Conservation (phyloP, 2,888 invertebrate genomes). For the Clunio marinus region DNA sequence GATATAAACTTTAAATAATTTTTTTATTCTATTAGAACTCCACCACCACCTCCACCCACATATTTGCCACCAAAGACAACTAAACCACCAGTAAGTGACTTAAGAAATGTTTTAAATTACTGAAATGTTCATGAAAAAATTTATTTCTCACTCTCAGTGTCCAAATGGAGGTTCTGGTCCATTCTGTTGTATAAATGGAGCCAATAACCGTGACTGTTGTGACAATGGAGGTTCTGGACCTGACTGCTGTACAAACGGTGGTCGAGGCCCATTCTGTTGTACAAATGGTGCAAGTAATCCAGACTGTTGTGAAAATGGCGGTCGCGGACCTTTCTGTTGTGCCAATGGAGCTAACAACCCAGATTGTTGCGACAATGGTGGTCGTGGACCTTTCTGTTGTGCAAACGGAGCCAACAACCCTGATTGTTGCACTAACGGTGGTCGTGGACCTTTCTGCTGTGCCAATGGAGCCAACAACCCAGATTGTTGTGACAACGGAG, state of each 20-base stretch:
- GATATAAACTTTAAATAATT: too few species aligned
- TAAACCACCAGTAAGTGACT: not conserved
- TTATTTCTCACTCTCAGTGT: not conserved
- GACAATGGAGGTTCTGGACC: not conserved
- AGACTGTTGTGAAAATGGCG: not conserved
- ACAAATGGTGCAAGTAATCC: not conserved
- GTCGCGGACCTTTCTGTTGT: slow-evolving; percentile 1
- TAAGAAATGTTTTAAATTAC: too few species aligned
- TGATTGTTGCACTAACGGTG: not conserved
- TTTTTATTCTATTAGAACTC: too few species aligned
- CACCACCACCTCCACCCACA: not conserved
- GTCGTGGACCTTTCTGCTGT: slow-evolving; percentile 9
- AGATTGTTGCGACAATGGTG: slow-evolving; percentile 2
- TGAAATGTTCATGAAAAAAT: not conserved
- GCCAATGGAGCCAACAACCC: slow-evolving; percentile 8
- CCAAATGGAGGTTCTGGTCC: not conserved
- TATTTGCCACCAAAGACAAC: not conserved
- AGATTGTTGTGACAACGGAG: not conserved
- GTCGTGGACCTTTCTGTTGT: not conserved
- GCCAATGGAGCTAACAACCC: not conserved
- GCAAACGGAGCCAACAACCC: slow-evolving; percentile 11
- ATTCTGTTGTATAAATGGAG: slow-evolving; percentile 1
- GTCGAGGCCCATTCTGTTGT: not conserved
- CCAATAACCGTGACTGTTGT: not conserved
- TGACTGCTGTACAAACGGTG: not conserved